Evolutionary conservation across 2,797 vertebrate species (phyloP).

Genomic region (Thamnophis elegans): DNA sequence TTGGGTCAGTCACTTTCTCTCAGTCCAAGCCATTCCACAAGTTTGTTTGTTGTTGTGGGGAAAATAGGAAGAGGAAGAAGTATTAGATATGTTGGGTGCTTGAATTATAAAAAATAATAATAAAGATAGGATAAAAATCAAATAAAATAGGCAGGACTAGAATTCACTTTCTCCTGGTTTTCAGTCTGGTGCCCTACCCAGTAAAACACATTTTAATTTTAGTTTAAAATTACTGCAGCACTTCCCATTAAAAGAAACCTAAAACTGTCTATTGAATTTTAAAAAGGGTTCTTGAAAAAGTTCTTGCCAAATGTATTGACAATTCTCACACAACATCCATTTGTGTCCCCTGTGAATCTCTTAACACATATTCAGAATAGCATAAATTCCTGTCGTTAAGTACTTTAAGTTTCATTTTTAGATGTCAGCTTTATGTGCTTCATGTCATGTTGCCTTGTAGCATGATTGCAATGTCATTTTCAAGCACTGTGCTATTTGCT

Average conservation of each 20-base stretch:
- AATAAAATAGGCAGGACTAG: not conserved
- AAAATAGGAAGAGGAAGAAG: not conserved
- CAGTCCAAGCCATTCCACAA: not conserved
- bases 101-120: not conserved
- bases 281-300: not conserved
- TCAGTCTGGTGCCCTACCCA: not conserved
- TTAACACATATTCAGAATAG: not conserved
- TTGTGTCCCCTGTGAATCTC: not conserved
- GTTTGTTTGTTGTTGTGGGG: not conserved
- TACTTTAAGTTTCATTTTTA: constrained; percentile 13
- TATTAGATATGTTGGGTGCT: not conserved
- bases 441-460: not conserved
- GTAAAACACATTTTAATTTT: not conserved
- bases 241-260: not conserved
- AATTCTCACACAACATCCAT: not conserved
- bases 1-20: not conserved
- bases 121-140: not conserved
- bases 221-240: not conserved
- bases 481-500: constrained; percentile 8
- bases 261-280: not conserved
- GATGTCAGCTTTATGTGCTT: constrained; percentile 10
- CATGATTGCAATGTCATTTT: constrained; percentile 30
- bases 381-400: not conserved
- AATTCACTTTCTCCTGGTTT: not conserved
- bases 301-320: not conserved